Percentiles rank a stretch among this genome's conserved stretches.
Evolutionary conservation across 2,888 invertebrate species (phyloP).

Genomic region (Mesoligia furuncula): DNA sequence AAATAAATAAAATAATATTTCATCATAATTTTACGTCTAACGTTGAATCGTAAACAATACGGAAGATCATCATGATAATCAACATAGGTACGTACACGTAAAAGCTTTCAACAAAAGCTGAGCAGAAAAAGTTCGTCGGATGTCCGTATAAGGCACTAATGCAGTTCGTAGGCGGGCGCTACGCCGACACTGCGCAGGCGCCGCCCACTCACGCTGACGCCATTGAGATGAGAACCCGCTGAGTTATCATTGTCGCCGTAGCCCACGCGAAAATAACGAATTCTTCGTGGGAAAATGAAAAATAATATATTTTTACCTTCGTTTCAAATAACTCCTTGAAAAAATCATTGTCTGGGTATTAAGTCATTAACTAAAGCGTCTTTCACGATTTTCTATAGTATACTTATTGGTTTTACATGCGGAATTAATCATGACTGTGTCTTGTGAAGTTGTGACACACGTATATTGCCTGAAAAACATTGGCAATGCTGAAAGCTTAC

Average conservation of each 20-base stretch:
- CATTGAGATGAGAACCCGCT: conserved; percentile 74
- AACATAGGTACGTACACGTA: neutral
- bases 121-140: neutral
- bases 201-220: conserved; percentile 67
- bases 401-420: conserved; percentile 10
- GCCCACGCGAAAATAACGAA: conserved; percentile 73
- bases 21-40: neutral
- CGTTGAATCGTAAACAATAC: neutral
- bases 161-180: conserved; percentile 61
- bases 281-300: conserved; percentile 52
- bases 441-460: conserved; percentile 26
- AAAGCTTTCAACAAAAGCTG: neutral
- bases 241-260: conserved; percentile 86
- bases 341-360: conserved; percentile 49
- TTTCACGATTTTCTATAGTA: conserved; percentile 33
- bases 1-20: neutral
- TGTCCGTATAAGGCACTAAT: conserved; percentile 67
- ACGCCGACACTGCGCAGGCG: conserved; percentile 66
- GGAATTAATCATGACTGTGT: conserved; percentile 38
- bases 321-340: conserved; percentile 43
- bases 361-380: conserved; percentile 55
- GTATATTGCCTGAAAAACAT: conserved; percentile 12
- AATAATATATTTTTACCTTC: conserved; percentile 46
- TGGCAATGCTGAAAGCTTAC: neutral
- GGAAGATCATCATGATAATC: too few relatives aligned